Evolutionary conservation across 1,140 invertebrate genomes (phyloP), one percentile per base, ranked within the genome.

Genomic region (Probaryconus sp.): DNA sequence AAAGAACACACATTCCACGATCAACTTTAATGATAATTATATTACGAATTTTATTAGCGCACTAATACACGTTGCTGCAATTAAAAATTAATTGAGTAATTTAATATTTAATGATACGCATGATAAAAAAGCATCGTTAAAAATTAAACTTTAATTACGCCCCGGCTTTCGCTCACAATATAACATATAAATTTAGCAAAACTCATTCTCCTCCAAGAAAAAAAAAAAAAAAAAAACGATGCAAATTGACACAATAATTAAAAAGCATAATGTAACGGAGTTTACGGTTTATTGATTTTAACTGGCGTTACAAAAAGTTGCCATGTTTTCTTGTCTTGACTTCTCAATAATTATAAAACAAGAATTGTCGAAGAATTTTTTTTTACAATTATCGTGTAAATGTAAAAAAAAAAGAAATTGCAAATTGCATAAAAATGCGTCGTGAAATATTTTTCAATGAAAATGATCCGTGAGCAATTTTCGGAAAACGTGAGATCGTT

Each of bases 31-130:
- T 43, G 58, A 35, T 64, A 58, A 71, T 71, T 58, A 31, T 18
- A 53, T 58, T 60, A 48, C 38, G 28, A 51, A 53, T 61, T 56
- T 45, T 33, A 50, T 24, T 17, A 24, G 11, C 24, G 14, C 51
- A 43, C 28, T 47, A 24, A 21, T 68, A 33, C 18, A 11, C n/a
- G 64, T 31, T 64, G 37, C 16, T 10, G n/a, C 35, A 45, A 53
- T 61, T 53, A 69, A 69, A 69, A 69, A 60, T 60, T 69, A 53
- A 69, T 60, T 58, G 33, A 53, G 24, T 50, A 35, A 42, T 21
- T 55, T 38, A 35, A 53, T 38, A 51, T 55, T 58, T 40, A 56
- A 58, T 35, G 17, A 35, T 30, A 56, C 42, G 51, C 13, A 3
- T 5, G 10, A 26, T 28, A 14, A 14, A 45, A 45, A 45, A 4